A percentile compares a stretch with the other conserved stretches of the same genome.
These are phyloP conservation scores for Odocoileus virginianus DNA, from an alignment of 2,113 vertebrate genomes.

Conservation along the genomic window DNA sequence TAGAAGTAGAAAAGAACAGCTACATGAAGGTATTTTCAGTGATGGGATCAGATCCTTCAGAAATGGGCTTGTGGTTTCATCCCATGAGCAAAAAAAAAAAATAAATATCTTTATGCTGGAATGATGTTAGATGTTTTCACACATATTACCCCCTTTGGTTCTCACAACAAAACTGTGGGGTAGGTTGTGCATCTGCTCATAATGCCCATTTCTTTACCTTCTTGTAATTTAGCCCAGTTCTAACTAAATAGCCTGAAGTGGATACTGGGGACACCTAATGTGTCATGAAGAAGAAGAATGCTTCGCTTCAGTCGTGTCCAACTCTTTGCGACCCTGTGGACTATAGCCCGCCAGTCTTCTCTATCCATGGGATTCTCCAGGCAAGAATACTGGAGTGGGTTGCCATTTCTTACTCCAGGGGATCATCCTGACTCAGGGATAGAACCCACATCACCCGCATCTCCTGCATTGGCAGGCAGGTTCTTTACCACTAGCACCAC, in stretches of 20 bases:
- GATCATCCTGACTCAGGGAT: accelerated
- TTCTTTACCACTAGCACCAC: background rate
- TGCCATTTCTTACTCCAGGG: background rate
- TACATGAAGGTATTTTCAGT: background rate
- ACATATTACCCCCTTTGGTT: background rate
- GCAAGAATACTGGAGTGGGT: background rate
- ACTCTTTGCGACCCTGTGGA: background rate
- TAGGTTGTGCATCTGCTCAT: accelerated
- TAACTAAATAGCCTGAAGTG: background rate
- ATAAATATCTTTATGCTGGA: background rate
- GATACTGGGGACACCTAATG: background rate
- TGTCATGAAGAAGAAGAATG: background rate
- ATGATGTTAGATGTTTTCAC: background rate
- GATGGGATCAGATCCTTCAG: background rate
- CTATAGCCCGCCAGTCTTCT: background rate
- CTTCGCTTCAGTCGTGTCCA: background rate
- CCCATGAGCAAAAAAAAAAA: background rate
- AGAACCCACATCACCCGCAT: background rate
- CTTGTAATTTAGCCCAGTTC: background rate
- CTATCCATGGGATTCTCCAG: background rate
- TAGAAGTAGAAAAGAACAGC: background rate
- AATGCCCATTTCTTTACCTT: background rate
- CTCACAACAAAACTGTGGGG: background rate
- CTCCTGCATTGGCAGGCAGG: background rate
- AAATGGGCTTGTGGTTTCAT: background rate